Percentiles rank a stretch among this genome's conserved stretches.
These are phyloP conservation scores for Drepana arcuata DNA, from an alignment of 1,140 invertebrate species.

Conservation along the genomic window DNA sequence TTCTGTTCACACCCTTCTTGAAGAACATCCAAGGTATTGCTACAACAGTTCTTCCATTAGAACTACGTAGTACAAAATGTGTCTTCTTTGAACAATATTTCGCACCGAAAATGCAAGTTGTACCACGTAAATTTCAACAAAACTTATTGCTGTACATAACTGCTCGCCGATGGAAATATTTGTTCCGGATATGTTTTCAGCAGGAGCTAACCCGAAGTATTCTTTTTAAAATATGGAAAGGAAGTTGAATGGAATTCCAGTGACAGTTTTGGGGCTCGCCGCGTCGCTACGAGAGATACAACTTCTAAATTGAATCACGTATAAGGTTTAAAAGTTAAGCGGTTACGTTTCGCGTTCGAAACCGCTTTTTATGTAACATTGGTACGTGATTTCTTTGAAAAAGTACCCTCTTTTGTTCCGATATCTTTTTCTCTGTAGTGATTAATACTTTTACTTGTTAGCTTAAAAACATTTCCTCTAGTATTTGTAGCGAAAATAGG, in stretches of 20 bases:
- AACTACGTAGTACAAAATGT: no score
- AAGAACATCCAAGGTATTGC: no score
- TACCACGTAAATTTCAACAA: neutral
- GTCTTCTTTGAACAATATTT: slow-evolving; percentile 11
- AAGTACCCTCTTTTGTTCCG: slow-evolving; percentile 35
- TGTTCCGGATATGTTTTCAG: slow-evolving; percentile 33
- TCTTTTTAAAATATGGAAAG: slow-evolving; percentile 53
- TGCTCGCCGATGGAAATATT: no score
- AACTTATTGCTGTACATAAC: no score
- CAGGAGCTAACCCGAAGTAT: slow-evolving; percentile 31
- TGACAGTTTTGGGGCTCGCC: slow-evolving; percentile 47
- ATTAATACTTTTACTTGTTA: slow-evolving; percentile 33
- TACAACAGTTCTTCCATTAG: no score
- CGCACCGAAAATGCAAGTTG: slow-evolving; percentile 1
- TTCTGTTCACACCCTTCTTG: no score
- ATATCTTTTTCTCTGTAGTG: slow-evolving; percentile 31
- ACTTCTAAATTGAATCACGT: slow-evolving; percentile 68
- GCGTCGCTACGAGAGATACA: slow-evolving; percentile 34
- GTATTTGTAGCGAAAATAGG: no score
- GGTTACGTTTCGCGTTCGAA: slow-evolving; percentile 39
- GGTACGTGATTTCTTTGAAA: slow-evolving; percentile 49
- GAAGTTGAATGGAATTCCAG: slow-evolving; percentile 50
- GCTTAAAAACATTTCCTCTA: slow-evolving; percentile 20
- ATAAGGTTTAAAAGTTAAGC: slow-evolving; percentile 60
- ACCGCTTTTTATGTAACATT: slow-evolving; percentile 41